phyloP scores from a whole-genome alignment of 2,888 invertebrate species.

The Heterodera filipjevi region DNA sequence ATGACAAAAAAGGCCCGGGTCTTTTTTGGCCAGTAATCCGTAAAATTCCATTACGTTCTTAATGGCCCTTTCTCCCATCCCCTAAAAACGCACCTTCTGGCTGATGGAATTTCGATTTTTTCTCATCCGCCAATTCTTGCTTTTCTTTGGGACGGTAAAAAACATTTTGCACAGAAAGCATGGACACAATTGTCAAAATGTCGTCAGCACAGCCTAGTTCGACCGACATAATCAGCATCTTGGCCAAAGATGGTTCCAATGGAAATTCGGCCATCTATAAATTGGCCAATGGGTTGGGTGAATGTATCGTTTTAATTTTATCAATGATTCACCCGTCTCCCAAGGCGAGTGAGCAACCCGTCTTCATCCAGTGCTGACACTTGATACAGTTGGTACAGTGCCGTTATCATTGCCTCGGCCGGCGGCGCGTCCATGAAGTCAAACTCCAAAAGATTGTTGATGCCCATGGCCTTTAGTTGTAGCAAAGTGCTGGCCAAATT shows the following conservation, averaged over 20 bases:
- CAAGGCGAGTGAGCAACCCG: constrained; percentile 71
- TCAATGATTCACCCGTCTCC: constrained; percentile 71
- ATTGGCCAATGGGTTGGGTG: neutral
- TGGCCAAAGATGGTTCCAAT: constrained; percentile 92
- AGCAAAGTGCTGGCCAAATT: constrained; percentile 93
- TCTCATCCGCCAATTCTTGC: constrained; percentile 94
- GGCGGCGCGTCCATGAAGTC: constrained; percentile 99
- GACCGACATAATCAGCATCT: constrained; percentile 98
- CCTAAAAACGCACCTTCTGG: constrained; percentile 74
- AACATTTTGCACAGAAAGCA: constrained; percentile 98
- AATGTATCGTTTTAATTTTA: neutral
- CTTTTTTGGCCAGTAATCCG: too few relatives aligned
- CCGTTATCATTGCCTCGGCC: constrained; percentile 84
- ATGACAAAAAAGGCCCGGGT: neutral
- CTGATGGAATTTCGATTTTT: constrained; percentile 98
- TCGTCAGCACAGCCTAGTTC: constrained; percentile 96
- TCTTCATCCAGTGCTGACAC: constrained; percentile 89
- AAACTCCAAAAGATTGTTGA: constrained; percentile 94
- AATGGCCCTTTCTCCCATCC: neutral
- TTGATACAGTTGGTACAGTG: constrained; percentile 92
- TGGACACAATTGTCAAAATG: constrained; percentile 94
- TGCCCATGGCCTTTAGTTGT: constrained; percentile 98
- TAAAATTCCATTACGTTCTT: neutral
- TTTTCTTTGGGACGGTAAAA: constrained; percentile 86
- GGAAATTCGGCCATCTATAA: constrained; percentile 98